These are phyloP conservation scores for Melieria omissa DNA, from an alignment of 2,888 invertebrate genomes.

Conservation along the genomic window DNA sequence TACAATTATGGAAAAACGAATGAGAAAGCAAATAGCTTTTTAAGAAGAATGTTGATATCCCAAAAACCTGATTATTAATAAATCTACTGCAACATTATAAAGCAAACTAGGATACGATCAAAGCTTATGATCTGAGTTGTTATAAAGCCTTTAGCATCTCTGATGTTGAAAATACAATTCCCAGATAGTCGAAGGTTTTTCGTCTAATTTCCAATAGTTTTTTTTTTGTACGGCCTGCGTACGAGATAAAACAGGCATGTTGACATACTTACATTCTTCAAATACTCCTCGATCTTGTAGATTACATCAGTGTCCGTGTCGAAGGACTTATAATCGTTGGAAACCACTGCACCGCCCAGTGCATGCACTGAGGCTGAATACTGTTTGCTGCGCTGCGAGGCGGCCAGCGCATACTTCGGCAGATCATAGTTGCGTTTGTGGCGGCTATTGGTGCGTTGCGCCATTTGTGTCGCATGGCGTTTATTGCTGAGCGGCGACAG, in stretches of 20 bases:
- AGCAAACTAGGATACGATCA: too few species aligned
- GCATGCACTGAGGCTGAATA: slow-evolving; percentile 56
- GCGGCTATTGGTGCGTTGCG: slow-evolving; percentile 46
- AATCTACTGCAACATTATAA: too few species aligned
- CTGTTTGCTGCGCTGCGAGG: slow-evolving; percentile 52
- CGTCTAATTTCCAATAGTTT: too few species aligned
- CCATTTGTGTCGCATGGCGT: slow-evolving; percentile 51
- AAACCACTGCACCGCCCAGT: slow-evolving; percentile 56
- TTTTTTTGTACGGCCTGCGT: too few species aligned
- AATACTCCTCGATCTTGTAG: slow-evolving; percentile 66
- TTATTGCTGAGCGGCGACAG: slow-evolving; percentile 66
- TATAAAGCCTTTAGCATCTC: too few species aligned
- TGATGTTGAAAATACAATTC: too few species aligned
- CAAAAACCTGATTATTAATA: too few species aligned
- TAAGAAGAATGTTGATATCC: too few species aligned
- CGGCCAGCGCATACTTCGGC: slow-evolving; percentile 38
- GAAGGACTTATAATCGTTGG: slow-evolving; percentile 78
- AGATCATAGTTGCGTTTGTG: slow-evolving; percentile 48
- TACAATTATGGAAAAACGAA: background rate
- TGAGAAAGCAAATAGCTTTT: too few species aligned
- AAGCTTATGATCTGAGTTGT: too few species aligned
- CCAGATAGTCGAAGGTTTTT: too few species aligned
- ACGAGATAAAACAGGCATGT: too few species aligned
- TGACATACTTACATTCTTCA: slow-evolving; percentile 57
- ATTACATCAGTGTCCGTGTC: slow-evolving; percentile 73